Evolutionary conservation across 2,113 vertebrate genomes (phyloP), one percentile per base, ranked within the genome.

Genomic region (Notechis scutatus): DNA sequence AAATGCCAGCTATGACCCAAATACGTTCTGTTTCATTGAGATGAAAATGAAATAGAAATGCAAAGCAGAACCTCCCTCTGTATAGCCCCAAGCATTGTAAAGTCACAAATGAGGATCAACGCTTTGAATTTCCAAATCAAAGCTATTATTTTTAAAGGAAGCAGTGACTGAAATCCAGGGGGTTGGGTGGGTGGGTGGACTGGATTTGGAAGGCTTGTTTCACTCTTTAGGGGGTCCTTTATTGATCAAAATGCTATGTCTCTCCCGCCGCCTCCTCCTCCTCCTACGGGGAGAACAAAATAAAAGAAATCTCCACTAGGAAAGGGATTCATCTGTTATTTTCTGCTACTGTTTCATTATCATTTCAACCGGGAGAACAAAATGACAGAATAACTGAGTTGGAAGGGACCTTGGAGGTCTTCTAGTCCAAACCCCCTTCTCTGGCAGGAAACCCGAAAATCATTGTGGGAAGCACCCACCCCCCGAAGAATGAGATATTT

Each of bases 91-190:
- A 95, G 95, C 91, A 91, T 93, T 81, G 93, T 90, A 91, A 92
- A 95, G 95, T 85, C 90, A 42, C 92, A 96, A 93, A 96, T 88
- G 94, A 94, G 95, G 90, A 74, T 74, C 94, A 47, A 93, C 94
- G 85, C 94, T 95, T 96, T 74, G 85, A 96, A 96, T 96, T 96
- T 95, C 94, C 93, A 95, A 94, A 94, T 93, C 29, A 95, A 91
- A 0, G 0, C 47, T 89, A 57, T 88, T 95, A 91, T 81, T 85
- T 61, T 94, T 94, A 93, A 95, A 96, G 95, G 91, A 91, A 93
- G 50, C 54, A 89, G 74, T 92, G 91, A 81, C 74, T 81, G 74
- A 42, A 81, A 42, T 39, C 18, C n/a, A 39, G 34, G 18, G n/a
- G 12, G 29, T 5, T 18, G 64, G 29, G 0, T n/a, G 64, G 64